Evolutionary conservation across 2,888 invertebrate genomes (phyloP), one percentile per base, ranked within the genome.

Genomic region (Acholoe squamosa): DNA sequence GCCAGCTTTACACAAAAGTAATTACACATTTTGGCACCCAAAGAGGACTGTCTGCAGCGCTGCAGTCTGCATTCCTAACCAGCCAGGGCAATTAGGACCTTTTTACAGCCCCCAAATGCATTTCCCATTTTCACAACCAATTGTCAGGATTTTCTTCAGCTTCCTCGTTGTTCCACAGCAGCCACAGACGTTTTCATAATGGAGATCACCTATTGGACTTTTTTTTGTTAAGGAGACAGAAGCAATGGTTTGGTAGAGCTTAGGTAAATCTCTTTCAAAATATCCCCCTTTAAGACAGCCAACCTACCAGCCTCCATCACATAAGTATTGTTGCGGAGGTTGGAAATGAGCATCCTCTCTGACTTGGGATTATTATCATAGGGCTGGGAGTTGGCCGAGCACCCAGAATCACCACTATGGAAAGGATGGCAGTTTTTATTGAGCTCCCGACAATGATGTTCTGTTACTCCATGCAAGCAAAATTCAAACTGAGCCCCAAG

Each of bases 31-130:
- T 25, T 14, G 71, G 71, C 19, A n/a, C 28, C 71, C 12, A 71
- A 71, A 71, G 61, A 61, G n/a, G 61, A 14, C 71, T 71, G 25
- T 28, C 71, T 43, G 14, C 71, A 71, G 31, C 7, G 31, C 71
- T 71, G 28, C 71, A 71, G 14, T 71, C 31, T 16, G 71, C 14
- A 71, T 71, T 71, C 25, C 12, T 16, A 25, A 71, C 71, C 71
- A 71, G 16, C 25, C 71, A 71, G 28, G 71, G 71, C 71, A 25
- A 71, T 71, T 71, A 28, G 71, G 71, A 1, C 31, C 28, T 71
- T 71, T 71, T 71, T 71, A 71, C 71, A 71, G 71, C 28, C 71
- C 3, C 19, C 61, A 61, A 61, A 61, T 61, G 61, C n/a, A 61
- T 61, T 61, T 61, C 19, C 61, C 61, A 61, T 61, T 61, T 61